These are phyloP conservation scores for Chondrosia reniformis DNA, from an alignment of 37 sponge, comb jelly and placozoan genomes.

Conservation along the genomic window DNA sequence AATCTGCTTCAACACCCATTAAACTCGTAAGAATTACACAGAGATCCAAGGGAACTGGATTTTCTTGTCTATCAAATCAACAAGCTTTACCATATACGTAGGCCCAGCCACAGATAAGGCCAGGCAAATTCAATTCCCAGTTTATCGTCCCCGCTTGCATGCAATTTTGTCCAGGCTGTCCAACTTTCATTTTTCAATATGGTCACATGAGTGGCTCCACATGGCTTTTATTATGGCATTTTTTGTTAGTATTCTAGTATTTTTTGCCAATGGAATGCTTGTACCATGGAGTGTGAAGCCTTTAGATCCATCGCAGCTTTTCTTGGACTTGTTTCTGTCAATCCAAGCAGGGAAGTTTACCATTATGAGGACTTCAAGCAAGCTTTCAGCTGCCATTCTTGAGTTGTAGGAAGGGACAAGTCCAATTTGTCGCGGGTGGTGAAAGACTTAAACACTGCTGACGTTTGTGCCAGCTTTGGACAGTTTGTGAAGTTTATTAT, in stretches of 20 bases:
- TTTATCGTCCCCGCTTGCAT: no score
- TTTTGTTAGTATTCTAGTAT: background rate
- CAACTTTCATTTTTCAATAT: constrained; percentile 9
- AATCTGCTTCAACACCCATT: no score
- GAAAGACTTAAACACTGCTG: background rate
- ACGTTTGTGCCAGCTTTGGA: background rate
- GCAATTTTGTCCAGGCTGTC: no score
- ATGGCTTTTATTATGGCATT: background rate
- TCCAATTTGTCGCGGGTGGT: background rate
- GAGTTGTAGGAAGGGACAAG: background rate
- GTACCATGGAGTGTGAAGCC: background rate
- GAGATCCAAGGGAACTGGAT: no score
- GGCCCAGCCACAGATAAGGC: no score
- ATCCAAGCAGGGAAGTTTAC: background rate
- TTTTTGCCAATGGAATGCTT: background rate
- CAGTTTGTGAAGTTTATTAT: background rate
- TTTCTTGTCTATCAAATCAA: no score
- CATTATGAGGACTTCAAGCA: background rate
- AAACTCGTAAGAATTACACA: no score
- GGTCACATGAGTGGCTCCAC: background rate
- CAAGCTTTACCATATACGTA: no score
- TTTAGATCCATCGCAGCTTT: background rate
- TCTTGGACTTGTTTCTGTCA: background rate
- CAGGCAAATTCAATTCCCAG: no score
- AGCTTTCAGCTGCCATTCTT: background rate